These are phyloP conservation scores for Mormyrus proboscirostris DNA, from an alignment of 2,797 vertebrate genomes.

Conservation along the genomic window DNA sequence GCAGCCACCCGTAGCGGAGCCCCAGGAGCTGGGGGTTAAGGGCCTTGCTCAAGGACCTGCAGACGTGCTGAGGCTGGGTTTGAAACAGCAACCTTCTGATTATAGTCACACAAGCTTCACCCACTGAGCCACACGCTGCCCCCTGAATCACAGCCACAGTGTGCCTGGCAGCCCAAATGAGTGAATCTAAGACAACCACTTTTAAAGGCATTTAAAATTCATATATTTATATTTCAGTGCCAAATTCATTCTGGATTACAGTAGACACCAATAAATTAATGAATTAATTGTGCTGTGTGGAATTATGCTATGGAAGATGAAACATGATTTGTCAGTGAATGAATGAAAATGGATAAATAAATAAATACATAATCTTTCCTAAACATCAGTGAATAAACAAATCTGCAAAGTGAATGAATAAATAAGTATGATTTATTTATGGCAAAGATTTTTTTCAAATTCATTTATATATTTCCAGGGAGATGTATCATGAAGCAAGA, in stretches of 20 bases:
- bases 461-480: background rate
- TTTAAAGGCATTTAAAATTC: background rate
- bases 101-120: too few relatives aligned
- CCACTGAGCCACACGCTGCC: too few relatives aligned
- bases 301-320: background rate
- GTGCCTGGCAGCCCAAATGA: background rate
- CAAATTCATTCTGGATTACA: background rate
- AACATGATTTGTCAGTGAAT: background rate
- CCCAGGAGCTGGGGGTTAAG: too few relatives aligned
- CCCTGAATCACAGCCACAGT: background rate
- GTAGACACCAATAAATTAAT: background rate
- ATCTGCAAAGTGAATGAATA: background rate
- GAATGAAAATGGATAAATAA: background rate
- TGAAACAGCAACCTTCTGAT: too few relatives aligned
- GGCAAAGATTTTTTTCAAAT: background rate
- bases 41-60: too few relatives aligned
- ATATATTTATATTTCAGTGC: background rate
- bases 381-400: background rate
- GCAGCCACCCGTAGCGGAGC: too few relatives aligned
- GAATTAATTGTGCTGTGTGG: background rate
- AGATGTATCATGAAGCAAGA: background rate
- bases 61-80: too few relatives aligned
- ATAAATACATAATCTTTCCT: background rate
- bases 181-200: background rate
- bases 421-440: background rate